These are phyloP conservation scores for Eledone cirrhosa DNA, from an alignment of 2,888 invertebrate species.

Conservation along the genomic window DNA sequence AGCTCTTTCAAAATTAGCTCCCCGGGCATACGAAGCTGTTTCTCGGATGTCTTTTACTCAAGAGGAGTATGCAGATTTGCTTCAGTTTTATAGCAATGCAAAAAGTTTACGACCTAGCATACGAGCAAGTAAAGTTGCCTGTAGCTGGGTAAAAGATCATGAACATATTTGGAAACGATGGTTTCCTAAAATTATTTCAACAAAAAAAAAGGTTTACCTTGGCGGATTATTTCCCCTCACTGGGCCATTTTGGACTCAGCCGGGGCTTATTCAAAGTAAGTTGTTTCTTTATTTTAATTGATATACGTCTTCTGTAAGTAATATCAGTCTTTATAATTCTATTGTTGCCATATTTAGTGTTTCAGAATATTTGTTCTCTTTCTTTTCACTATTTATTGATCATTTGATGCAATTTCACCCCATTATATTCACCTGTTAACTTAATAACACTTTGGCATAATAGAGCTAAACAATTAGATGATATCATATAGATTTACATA, in stretches of 20 bases:
- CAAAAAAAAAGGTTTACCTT: slow-evolving; percentile 70
- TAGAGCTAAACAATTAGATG: too few relatives aligned
- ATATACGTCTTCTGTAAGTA: too few relatives aligned
- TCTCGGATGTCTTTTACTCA: slow-evolving; percentile 68
- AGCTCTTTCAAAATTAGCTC: slow-evolving; percentile 71
- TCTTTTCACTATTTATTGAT: too few relatives aligned
- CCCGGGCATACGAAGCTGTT: slow-evolving; percentile 63
- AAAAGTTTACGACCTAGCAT: slow-evolving; percentile 31
- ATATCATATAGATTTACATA: too few relatives aligned
- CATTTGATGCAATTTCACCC: too few relatives aligned
- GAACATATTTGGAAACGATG: slow-evolving; percentile 67
- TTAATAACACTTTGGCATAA: too few relatives aligned
- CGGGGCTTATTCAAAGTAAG: slow-evolving; percentile 71
- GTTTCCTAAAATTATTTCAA: slow-evolving; percentile 65
- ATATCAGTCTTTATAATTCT: too few relatives aligned
- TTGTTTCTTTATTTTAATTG: neutral
- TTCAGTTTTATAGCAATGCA: slow-evolving; percentile 54
- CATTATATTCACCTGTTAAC: too few relatives aligned
- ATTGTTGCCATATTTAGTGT: too few relatives aligned
- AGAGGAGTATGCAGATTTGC: slow-evolving; percentile 70
- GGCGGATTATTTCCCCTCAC: slow-evolving; percentile 79
- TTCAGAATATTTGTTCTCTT: too few relatives aligned
- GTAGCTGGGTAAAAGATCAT: slow-evolving; percentile 73
- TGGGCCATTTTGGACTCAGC: slow-evolving; percentile 72
- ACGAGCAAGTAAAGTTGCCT: slow-evolving; percentile 71